Evolutionary conservation across 2,797 vertebrate species (phyloP), one percentile per base, ranked within the genome.

Genomic region (Darevskia mixta): DNA sequence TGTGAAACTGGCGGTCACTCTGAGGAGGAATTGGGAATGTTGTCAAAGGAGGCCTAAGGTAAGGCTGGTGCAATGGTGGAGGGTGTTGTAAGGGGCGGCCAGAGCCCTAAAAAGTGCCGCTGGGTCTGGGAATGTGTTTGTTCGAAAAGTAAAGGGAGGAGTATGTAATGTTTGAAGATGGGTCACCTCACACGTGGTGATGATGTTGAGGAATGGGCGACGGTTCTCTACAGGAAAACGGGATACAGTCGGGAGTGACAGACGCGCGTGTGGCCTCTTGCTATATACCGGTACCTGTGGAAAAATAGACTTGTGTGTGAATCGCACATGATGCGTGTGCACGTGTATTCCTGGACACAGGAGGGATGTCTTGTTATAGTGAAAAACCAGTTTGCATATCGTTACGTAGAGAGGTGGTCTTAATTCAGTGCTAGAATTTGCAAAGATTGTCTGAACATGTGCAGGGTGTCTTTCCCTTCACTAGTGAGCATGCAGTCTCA

Each of bases 41-140:
- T 4, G 38, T 8, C 13, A 35, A 10, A 49, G 35, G 20, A 41
- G 29, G 75, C 32, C 38, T 45, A 18, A 27, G 35, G 8, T 38
- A 32, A 55, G 2, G 13, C 8, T 23, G 87, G 49, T 35, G 17
- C 49, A 32, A 1, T 93, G 92, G 91, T 91, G 91, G 88, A 29
- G 93, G 83, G 89, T 92, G 49, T 55, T 92, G 88, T 88, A 13
- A 88, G 92, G 20, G 9, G 18, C 29, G 2, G 72, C 35, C 32
- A 10, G 1, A 41, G 43, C 20, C 79, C 29, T 64, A 35, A 66
- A 66, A 45, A 18, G 27, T 32, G 29, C n/a, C 17, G n/a, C 11
- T 10, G 58, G 61, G 20, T 64, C 61, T 64, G 88, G 92, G 91
- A 66, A 20, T 32, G 67, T 8, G 29, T 64, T 20, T 15, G 29